Base-by-base conservation (phyloP, 2,888 invertebrate genomes). In the Lapara coniferarum region DNA sequence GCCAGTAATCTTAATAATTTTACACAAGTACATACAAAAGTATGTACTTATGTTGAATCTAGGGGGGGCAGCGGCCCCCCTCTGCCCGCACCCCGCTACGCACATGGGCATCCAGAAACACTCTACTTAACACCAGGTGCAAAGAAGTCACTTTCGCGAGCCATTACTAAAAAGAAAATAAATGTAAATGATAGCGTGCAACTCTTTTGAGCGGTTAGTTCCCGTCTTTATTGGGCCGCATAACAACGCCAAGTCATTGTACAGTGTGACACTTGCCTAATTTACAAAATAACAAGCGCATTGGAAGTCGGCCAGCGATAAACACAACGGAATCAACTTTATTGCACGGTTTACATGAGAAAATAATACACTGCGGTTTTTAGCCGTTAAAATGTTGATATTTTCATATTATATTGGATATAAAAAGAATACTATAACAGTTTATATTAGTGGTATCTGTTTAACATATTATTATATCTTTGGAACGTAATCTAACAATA, bases 291-390 rank as follows among this genome's bases (percentile, higher is more conserved):
- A 70, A 67, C 67, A 69, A 67, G 66, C 19, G 58, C 67, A 70
- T 70, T 70, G 70, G 70, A 70, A 70, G 70, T 70, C 53, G 58
- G 70, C 70, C 70, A 70, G 67, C 70, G 70, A 70, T 70, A 70
- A 70, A 70, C 70, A 67, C 67, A 63, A 10, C 37, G 66, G 69
- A 69, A 69, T 67, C 66, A 69, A 69, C 66, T 66, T 69, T 69
- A 69, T 69, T 52, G 57, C 66, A 37, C 19, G 57, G 52, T 69
- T 69, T 69, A 69, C 46, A 66, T 51, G 53, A 58, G 51, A 16
- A 59, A 66, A 69, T 69, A 57, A 69, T 44, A 69, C 67, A 46
- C 56, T 53, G 30, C 49, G 25, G 57, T 68, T 68, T 68, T 68
- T 25, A n/a, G 66, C 46, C 52, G 51, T 46, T 19, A 25, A 46